These are phyloP conservation scores for Acanthacorydalis orientalis DNA, from an alignment of 2,888 invertebrate genomes.

Conservation along the genomic window DNA sequence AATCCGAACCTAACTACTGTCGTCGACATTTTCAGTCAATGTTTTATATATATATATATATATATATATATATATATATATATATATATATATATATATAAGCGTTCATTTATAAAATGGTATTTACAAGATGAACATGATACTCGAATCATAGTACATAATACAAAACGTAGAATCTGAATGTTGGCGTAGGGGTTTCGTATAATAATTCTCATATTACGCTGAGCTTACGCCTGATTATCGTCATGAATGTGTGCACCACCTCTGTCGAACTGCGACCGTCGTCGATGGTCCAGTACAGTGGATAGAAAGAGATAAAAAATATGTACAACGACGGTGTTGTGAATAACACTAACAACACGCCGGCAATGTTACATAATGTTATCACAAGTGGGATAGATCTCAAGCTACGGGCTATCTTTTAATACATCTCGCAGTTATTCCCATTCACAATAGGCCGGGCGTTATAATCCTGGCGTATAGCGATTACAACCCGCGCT, in stretches of 20 bases:
- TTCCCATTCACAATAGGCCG: no score
- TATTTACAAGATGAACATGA: no score
- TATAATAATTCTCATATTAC: slow-evolving; percentile 1
- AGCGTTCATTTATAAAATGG: background rate
- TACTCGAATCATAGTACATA: no score
- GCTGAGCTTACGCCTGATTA: background rate
- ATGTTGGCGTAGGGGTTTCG: background rate
- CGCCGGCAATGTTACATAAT: background rate
- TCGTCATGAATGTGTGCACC: background rate
- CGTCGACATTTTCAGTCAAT: background rate
- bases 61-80: slow-evolving; percentile 1
- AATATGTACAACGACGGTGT: no score
- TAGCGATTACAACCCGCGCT: no score
- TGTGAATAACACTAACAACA: no score
- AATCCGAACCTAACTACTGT: background rate
- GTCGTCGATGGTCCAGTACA: no score
- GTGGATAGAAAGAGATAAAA: no score
- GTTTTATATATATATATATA: background rate
- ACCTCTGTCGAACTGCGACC: background rate
- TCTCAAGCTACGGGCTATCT: slow-evolving; percentile 1
- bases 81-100: slow-evolving; percentile 1
- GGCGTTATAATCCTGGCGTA: no score
- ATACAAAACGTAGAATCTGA: no score
- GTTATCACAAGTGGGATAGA: background rate
- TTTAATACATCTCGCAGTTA: background rate